These are phyloP conservation scores for Scaptomyza tumidula DNA, from an alignment of 2,888 invertebrate genomes.

Conservation along the genomic window DNA sequence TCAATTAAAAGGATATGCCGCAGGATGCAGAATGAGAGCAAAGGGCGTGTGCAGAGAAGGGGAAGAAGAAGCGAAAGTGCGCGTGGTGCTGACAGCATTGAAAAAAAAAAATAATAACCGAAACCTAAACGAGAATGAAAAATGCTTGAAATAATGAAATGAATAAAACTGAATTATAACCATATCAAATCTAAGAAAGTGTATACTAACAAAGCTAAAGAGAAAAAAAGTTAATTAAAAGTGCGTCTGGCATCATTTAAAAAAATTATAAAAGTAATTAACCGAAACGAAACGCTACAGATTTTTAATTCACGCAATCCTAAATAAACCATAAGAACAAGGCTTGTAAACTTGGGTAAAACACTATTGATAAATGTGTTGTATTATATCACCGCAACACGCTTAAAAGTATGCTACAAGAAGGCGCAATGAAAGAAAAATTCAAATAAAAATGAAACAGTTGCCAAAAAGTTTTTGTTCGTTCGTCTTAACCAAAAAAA, in stretches of 20 bases:
- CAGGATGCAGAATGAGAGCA: constrained; percentile 44
- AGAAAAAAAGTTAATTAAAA: constrained; percentile 21
- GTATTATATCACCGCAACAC: not conserved
- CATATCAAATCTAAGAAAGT: constrained; percentile 44
- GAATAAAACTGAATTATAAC: constrained; percentile 60
- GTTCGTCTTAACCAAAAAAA: constrained; percentile 1
- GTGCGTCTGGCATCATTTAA: constrained; percentile 39
- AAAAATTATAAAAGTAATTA: constrained; percentile 23
- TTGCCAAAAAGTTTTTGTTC: constrained; percentile 15
- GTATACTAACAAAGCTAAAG: constrained; percentile 17
- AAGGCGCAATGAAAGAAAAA: not conserved
- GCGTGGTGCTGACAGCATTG: constrained; percentile 68
- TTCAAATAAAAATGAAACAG: not conserved
- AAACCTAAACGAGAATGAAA: constrained; percentile 49
- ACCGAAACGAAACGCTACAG: constrained; percentile 27
- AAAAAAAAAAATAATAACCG: constrained; percentile 29
- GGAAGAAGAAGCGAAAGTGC: not conserved
- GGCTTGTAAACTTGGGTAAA: no score
- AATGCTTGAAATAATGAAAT: constrained; percentile 56
- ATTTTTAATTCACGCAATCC: not conserved
- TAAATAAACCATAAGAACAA: no score
- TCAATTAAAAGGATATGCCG: constrained; percentile 77
- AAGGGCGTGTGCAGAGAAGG: no score
- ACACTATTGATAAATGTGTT: constrained; percentile 4
- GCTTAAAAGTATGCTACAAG: constrained; percentile 16